These are phyloP conservation scores for Aspiorhynchus laticeps DNA, from an alignment of 2,113 vertebrate genomes.

Conservation along the genomic window DNA sequence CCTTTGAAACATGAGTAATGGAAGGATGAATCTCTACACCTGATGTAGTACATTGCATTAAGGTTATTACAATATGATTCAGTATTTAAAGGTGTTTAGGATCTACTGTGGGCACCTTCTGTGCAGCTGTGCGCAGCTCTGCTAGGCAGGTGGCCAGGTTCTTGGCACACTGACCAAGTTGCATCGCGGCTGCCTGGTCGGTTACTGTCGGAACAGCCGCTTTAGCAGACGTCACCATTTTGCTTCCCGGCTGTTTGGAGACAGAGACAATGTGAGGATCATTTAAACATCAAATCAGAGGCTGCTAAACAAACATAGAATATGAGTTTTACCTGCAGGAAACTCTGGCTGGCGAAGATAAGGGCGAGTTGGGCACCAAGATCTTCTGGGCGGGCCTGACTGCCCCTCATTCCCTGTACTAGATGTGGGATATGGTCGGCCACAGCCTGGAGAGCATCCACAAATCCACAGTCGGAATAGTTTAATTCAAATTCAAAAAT, in stretches of 20 bases:
- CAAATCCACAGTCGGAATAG: conserved; percentile 9
- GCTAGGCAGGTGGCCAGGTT: conserved; percentile 96
- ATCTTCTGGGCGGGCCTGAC: conserved; percentile 93
- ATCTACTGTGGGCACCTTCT: conserved; percentile 81
- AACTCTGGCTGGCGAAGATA: conserved; percentile 97
- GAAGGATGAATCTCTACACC: not conserved
- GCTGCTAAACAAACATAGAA: not conserved
- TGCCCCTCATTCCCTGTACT: conserved; percentile 94
- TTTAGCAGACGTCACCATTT: conserved; percentile 96
- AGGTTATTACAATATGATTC: not conserved
- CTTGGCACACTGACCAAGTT: conserved; percentile 96
- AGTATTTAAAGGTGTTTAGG: not conserved
- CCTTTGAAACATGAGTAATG: not conserved
- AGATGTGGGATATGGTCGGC: conserved; percentile 95
- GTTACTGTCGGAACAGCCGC: conserved; percentile 93
- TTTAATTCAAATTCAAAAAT: not conserved
- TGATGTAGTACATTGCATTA: not conserved
- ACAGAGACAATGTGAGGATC: not conserved
- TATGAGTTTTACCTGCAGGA: conserved; percentile 84
- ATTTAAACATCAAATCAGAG: not conserved
- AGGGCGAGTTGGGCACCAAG: conserved; percentile 91
- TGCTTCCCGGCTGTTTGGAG: conserved; percentile 87
- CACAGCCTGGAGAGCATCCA: conserved; percentile 79
- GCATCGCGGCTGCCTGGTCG: conserved; percentile 97
- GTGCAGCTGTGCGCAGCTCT: conserved; percentile 90